Evolutionary conservation across 2,797 vertebrate species (phyloP), one percentile per base, ranked within the genome.

Genomic region (Linurgus olivaceus): DNA sequence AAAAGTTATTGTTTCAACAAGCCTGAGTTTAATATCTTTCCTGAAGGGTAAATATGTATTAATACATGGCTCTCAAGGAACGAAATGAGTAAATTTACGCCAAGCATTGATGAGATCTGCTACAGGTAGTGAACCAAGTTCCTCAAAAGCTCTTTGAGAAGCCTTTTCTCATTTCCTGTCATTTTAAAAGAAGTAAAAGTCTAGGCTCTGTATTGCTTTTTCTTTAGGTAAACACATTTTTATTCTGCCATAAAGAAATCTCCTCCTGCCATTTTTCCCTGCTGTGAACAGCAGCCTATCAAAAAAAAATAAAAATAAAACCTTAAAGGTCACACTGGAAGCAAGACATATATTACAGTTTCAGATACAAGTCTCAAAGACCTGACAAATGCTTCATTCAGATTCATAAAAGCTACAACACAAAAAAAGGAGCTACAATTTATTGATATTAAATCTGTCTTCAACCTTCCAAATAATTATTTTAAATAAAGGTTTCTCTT

Each of bases 271-370:
- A 89, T 61, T 94, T 95, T 93, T 25, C 57, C 95, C 67, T 79
- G 83, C 92, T 94, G 88, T 82, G 90, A 96, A 74, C 86, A 94
- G 74, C 80, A 93, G 50, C 67, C 42, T 63, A 87, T 77, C 86
- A 89, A 95, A 92, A 80, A 90, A 87, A 92, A 87, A 92, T 81
- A 90, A 87, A 92, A 87, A 92, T 81, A 82, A 93, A 92, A 82
- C 38, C 42, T 96, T 90, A 96, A 96, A 93, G 96, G 94, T 96
- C 93, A 97, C 78, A 80, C 28, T 95, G 86, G 48, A 96, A 91
- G 52, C 21, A 91, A 84, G 67, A 82, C 1, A 0, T 76, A 80
- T 82, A 93, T 91, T 96, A 73, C 26, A 48, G 25, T 87, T 95
- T 89, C 86, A 85, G 42, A 54, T 71, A 54, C 45, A 87, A 85